Evolutionary conservation across 2,113 vertebrate species (phyloP).

Genomic region (Dromiciops gliroides): DNA sequence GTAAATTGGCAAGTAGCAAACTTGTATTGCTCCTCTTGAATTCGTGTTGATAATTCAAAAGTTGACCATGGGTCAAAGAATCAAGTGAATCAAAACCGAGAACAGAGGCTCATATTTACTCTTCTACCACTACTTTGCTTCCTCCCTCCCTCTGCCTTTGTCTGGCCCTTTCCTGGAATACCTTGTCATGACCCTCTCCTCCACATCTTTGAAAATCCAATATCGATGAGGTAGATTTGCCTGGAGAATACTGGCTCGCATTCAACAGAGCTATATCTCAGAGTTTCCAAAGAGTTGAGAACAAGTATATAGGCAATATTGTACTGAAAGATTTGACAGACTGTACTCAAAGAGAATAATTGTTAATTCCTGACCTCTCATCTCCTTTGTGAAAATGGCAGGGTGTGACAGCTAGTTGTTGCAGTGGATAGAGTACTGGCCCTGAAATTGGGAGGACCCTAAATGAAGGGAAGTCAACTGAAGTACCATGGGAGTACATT

Average conservation of each 20-base stretch:
- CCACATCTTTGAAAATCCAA: background rate
- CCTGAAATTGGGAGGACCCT: no score
- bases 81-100: background rate
- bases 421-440: no score
- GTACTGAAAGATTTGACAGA: background rate
- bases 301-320: background rate
- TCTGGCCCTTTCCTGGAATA: background rate
- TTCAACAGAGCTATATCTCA: background rate
- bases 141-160: background rate
- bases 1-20: background rate
- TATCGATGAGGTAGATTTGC: background rate
- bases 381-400: background rate
- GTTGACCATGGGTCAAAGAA: background rate
- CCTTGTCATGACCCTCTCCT: background rate
- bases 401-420: no score
- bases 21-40: background rate
- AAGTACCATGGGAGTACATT: fast-evolving
- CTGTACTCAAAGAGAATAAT: background rate
- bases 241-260: background rate
- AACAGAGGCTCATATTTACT: background rate
- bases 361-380: background rate
- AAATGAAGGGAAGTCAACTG: background rate
- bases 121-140: background rate
- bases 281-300: background rate
- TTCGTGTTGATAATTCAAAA: background rate